Percentiles rank a stretch among this genome's conserved stretches.
Conservation (phyloP, 2,888 invertebrate species). For the Artemia sp. region DNA sequence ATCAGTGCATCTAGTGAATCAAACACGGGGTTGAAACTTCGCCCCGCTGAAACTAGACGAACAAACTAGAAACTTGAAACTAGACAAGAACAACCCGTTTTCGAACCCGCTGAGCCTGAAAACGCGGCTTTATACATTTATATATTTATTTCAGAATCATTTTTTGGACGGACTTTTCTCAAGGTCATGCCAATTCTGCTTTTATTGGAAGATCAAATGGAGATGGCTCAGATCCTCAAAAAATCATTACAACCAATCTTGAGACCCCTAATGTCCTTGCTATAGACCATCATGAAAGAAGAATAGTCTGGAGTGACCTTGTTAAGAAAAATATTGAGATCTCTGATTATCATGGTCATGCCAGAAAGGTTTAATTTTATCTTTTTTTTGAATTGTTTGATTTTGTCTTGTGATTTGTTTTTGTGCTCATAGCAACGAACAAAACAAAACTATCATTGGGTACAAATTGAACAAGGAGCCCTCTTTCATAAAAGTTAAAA, state of each 20-base stretch:
- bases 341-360: neutral
- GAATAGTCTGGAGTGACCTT: neutral
- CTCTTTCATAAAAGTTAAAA: no score
- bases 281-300: neutral
- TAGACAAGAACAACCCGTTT: no score
- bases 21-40: no score
- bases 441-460: no score
- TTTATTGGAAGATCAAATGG: constrained; percentile 26
- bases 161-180: constrained; percentile 36
- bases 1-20: no score
- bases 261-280: neutral
- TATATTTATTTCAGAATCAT: constrained; percentile 31
- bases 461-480: no score
- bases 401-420: no score
- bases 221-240: constrained; percentile 24
- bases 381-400: no score
- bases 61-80: no score
- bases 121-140: neutral
- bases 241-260: constrained; percentile 1
- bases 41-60: no score
- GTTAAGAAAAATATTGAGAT: neutral
- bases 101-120: no score
- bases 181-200: neutral
- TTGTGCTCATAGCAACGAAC: no score
- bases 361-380: neutral